These are phyloP conservation scores for Leptinotarsa tumamoca DNA, from an alignment of 2,888 invertebrate genomes.

Conservation along the genomic window DNA sequence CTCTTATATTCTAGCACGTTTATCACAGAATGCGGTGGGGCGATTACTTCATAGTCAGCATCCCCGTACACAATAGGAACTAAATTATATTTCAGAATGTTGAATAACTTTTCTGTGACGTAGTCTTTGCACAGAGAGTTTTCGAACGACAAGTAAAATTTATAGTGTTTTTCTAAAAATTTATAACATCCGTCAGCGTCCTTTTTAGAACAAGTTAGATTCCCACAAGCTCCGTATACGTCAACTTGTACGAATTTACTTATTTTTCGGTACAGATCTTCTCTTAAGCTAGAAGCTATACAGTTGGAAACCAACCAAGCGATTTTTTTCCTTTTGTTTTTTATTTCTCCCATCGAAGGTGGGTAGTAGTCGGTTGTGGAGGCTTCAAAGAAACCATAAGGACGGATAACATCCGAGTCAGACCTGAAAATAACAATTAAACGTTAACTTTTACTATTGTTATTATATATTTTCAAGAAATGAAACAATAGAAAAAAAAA, in stretches of 20 bases:
- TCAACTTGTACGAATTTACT: slow-evolving; percentile 72
- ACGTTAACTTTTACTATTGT: not conserved
- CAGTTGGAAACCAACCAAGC: slow-evolving; percentile 73
- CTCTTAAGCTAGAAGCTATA: slow-evolving; percentile 65
- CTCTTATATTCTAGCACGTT: slow-evolving; percentile 71
- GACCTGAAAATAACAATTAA: slow-evolving; percentile 55
- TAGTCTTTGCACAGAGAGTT: slow-evolving; percentile 77
- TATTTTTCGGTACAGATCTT: slow-evolving; percentile 67
- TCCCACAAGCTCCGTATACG: slow-evolving; percentile 74
- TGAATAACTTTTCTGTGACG: slow-evolving; percentile 74
- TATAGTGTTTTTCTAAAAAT: slow-evolving; percentile 71
- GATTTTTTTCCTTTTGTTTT: slow-evolving; percentile 67
- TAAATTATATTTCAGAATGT: slow-evolving; percentile 70
- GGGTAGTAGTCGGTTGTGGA: slow-evolving; percentile 43
- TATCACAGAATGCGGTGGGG: slow-evolving; percentile 69
- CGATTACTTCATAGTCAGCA: slow-evolving; percentile 70
- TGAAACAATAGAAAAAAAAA: no score
- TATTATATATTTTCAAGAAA: no score
- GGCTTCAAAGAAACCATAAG: slow-evolving; percentile 56
- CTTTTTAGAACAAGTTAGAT: slow-evolving; percentile 56
- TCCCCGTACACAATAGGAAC: slow-evolving; percentile 78
- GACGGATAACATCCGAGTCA: slow-evolving; percentile 63
- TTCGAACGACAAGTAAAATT: slow-evolving; percentile 79
- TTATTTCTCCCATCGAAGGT: slow-evolving; percentile 46
- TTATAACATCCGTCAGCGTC: slow-evolving; percentile 63